Evolutionary conservation across 2,113 vertebrate species (phyloP).

Genomic region (Syrrhaptes paradoxus): DNA sequence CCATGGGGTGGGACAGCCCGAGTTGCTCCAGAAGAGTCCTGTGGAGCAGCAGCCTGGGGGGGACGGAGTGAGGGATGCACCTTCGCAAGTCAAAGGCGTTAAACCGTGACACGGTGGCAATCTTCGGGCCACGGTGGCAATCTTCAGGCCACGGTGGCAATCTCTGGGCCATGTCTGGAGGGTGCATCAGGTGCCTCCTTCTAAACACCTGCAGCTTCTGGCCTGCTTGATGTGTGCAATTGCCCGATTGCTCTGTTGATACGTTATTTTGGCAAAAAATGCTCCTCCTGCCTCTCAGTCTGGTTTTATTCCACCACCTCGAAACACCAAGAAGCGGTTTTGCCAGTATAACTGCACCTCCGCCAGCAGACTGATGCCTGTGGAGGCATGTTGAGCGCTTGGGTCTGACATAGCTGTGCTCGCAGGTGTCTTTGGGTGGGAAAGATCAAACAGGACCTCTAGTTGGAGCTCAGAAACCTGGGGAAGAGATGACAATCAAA

Average conservation of each 20-base stretch:
- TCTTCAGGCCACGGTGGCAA: background rate
- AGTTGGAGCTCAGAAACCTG: background rate
- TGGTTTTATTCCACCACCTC: background rate
- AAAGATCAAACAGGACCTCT: background rate
- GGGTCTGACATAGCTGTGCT: background rate
- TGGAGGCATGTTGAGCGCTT: background rate
- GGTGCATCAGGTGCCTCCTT: background rate
- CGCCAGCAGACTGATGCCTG: background rate
- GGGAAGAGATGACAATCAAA: background rate
- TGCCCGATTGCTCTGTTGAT: background rate
- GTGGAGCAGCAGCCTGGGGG: background rate
- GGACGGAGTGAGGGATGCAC: background rate
- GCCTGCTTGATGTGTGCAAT: background rate
- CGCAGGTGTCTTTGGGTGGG: background rate
- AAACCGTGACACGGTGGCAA: background rate
- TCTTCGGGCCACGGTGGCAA: background rate
- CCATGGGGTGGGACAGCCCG: background rate
- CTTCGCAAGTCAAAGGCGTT: background rate
- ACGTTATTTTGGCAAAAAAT: background rate
- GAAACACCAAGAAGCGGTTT: constrained; percentile 10
- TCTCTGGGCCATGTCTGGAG: background rate
- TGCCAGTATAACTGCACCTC: constrained; percentile 25
- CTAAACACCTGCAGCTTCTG: background rate
- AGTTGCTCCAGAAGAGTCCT: background rate
- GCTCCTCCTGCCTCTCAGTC: background rate